Base-by-base conservation (phyloP, 2,888 invertebrate species). In the Gymnosoma rotundatum region DNA sequence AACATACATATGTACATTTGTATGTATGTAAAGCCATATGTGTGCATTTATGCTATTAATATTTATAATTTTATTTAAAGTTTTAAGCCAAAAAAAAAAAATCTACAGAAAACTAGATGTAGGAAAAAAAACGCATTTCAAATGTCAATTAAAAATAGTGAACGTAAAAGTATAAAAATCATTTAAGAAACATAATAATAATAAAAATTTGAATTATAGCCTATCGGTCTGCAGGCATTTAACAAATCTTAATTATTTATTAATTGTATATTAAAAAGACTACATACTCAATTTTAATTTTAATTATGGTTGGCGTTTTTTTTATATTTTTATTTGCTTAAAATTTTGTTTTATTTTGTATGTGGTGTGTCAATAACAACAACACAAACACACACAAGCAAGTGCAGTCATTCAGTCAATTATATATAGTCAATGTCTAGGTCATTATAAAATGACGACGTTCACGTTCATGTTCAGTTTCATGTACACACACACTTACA, bases 401-500 rank as follows among this genome's bases (percentile, higher is more conserved):
- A 83, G 73, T 83, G 83, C 84, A 81, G 76, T 78, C 63, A 70
- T 78, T 78, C 70, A 78, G 70, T 84, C 81, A 83, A 81, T 74
- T 85, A 69, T 86, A 42, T 12, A 42, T 42, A 86, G 83, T 86
- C 86, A 86, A 86, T 86, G 86, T 86, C 83, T 83, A 86, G 86
- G 86, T 86, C 86, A 86, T 81, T 75, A 83, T 81, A 83, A 83
- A 83, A 83, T 70, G 81, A 78, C 83, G 80, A 72, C 86, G 86
- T 81, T 81, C 84, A 84, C 84, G 84, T 84, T 84, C 84, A 84
- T 78, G 81, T 81, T 84, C 81, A 84, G 25, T 64, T 73, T 80
- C 58, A 75, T 79, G 45, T 76, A 20, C 3, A 50, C 45, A 67
- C 56, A 32, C 8, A 5, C 32, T 5, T 6, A 32, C 32, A 32